phyloP scores from a whole-genome alignment of 2,797 vertebrate genomes.

The Lutjanus argentimaculatus region DNA sequence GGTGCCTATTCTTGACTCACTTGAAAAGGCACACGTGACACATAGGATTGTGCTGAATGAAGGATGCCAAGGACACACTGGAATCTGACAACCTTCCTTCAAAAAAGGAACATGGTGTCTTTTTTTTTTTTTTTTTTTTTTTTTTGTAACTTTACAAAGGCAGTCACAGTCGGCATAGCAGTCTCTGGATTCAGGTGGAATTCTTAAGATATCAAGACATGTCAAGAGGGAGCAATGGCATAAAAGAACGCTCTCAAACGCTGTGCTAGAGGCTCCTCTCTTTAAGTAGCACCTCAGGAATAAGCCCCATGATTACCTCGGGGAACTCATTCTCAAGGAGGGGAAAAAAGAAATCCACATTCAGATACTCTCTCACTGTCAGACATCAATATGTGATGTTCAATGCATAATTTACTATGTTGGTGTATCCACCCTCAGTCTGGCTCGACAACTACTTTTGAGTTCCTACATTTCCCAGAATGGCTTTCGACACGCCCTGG shows the following conservation, averaged over 20 bases:
- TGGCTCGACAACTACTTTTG: slow-evolving; percentile 43
- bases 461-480: slow-evolving; percentile 56
- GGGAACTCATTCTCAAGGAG: slow-evolving; percentile 31
- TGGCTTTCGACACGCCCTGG: slow-evolving; percentile 50
- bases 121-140: slow-evolving; percentile 2
- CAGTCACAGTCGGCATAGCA: slow-evolving; percentile 1
- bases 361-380: slow-evolving; percentile 40
- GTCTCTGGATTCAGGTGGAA: slow-evolving; percentile 30
- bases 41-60: slow-evolving; percentile 19
- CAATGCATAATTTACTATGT: slow-evolving; percentile 63
- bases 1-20: slow-evolving; percentile 8
- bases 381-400: slow-evolving; percentile 59
- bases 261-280: slow-evolving; percentile 30
- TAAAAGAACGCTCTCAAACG: slow-evolving; percentile 42
- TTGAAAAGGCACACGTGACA: slow-evolving; percentile 29
- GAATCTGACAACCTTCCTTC: slow-evolving; percentile 28
- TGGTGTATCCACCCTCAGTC: slow-evolving; percentile 35
- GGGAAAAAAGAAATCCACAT: slow-evolving; percentile 31
- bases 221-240: slow-evolving; percentile 34
- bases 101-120: slow-evolving; percentile 21
- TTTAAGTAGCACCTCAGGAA: slow-evolving; percentile 45
- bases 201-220: slow-evolving; percentile 36
- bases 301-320: slow-evolving; percentile 43
- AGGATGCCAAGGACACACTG: slow-evolving; percentile 26
- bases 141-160: slow-evolving; percentile 27